phyloP scores from a whole-genome alignment of 2,113 vertebrate genomes.

The Litocranius walleri region DNA sequence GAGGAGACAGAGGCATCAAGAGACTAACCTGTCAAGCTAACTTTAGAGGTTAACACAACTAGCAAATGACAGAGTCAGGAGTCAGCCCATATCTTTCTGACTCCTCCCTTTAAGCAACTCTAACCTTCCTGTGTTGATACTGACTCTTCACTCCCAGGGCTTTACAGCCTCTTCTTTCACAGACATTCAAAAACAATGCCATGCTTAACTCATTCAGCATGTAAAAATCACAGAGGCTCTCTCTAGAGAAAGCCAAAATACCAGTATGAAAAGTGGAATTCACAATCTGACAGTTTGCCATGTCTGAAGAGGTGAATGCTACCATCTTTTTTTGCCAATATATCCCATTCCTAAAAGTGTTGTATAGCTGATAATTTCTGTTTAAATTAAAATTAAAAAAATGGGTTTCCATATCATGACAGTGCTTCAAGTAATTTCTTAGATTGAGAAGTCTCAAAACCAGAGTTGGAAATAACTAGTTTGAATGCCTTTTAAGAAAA shows the following conservation, averaged over 20 bases:
- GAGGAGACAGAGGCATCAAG: not conserved
- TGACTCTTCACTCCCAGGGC: not conserved
- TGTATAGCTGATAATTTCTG: not conserved
- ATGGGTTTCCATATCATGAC: not conserved
- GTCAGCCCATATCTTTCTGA: not conserved
- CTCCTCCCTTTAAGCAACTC: conserved; percentile 20
- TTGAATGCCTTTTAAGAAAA: not conserved
- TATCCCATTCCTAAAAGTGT: not conserved
- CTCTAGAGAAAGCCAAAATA: not conserved
- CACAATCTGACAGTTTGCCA: not conserved
- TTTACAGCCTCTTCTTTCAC: not conserved
- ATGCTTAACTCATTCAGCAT: not conserved
- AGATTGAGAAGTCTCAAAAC: not conserved
- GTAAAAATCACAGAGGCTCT: conserved; percentile 10
- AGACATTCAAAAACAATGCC: not conserved
- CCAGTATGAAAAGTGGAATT: conserved; percentile 22
- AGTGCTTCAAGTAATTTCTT: not conserved
- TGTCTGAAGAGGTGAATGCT: not conserved
- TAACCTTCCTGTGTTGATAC: not conserved
- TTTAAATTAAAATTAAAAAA: conserved; percentile 21
- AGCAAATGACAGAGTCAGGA: not conserved
- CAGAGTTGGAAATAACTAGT: not conserved
- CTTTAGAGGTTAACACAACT: not conserved
- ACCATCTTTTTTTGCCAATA: conserved; percentile 14
- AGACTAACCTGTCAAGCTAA: not conserved